Percentiles rank a stretch among this genome's conserved stretches.
phyloP scores from a whole-genome alignment of 53 echinoderm and acorn worm genomes.

The Actinopyga echinites region DNA sequence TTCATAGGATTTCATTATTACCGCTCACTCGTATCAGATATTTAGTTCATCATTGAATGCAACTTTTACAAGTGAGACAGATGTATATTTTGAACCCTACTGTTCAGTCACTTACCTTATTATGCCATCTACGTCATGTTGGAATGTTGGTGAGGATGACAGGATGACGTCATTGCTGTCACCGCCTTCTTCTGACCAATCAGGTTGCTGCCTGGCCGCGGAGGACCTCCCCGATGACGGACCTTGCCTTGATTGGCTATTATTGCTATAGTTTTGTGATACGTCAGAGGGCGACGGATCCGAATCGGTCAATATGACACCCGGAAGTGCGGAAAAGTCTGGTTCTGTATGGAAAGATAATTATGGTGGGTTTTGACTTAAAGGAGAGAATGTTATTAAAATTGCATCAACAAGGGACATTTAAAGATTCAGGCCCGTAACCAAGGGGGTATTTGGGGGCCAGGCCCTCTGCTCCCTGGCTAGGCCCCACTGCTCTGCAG shows the following conservation, averaged over 20 bases:
- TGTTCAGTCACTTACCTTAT: background rate
- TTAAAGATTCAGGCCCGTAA: too few species aligned
- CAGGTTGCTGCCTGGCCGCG: background rate
- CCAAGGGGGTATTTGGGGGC: too few species aligned
- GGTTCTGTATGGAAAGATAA: background rate
- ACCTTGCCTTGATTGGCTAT: constrained; percentile 15
- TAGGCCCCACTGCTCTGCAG: too few species aligned
- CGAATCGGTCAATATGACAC: constrained; percentile 23
- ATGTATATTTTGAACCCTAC: too few species aligned
- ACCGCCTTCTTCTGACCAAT: constrained; percentile 4
- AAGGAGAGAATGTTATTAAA: too few species aligned
- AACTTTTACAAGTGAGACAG: too few species aligned
- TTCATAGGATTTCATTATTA: too few species aligned
- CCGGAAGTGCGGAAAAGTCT: constrained; percentile 14
- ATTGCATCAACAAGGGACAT: too few species aligned
- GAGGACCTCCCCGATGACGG: constrained; percentile 3
- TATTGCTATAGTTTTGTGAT: constrained; percentile 11
- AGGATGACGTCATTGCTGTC: background rate
- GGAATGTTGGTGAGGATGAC: background rate
- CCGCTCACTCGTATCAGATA: too few species aligned
- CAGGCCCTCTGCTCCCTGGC: too few species aligned
- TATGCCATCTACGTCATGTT: constrained; percentile 22
- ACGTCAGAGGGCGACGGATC: background rate
- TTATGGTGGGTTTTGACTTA: too few species aligned
- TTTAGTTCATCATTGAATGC: too few species aligned